Percentiles rank a stretch among this genome's conserved stretches.
phyloP scores from a whole-genome alignment of 2,797 vertebrate genomes.

The Dendrocincla tyrannina region DNA sequence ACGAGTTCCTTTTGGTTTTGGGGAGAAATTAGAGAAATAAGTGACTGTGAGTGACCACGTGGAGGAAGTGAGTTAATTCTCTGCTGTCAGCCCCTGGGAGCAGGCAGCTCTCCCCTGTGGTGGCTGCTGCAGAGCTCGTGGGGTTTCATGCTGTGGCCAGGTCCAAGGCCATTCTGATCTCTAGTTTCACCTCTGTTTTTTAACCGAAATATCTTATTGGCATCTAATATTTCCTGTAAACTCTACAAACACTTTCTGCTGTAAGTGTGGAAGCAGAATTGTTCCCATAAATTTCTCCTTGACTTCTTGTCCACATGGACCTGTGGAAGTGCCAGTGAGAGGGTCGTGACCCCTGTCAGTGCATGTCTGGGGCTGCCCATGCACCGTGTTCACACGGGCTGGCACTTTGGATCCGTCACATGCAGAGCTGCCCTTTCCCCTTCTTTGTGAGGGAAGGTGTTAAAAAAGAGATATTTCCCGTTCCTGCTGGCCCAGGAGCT shows the following conservation, averaged over 20 bases:
- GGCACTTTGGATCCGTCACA: slow-evolving; percentile 3
- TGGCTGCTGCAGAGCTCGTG: not conserved
- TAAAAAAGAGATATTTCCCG: not conserved
- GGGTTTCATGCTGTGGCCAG: not conserved
- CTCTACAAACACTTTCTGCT: not conserved
- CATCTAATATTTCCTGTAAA: not conserved
- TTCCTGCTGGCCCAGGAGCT: not conserved
- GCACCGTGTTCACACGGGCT: slow-evolving; percentile 41
- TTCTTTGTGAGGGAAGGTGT: slow-evolving; percentile 72
- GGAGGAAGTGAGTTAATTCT: not conserved
- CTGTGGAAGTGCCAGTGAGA: not conserved
- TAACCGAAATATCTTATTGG: not conserved
- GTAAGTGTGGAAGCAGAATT: not conserved
- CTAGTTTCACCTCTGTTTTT: not conserved
- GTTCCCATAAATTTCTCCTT: not conserved
- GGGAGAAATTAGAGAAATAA: not conserved
- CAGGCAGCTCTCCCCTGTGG: not conserved
- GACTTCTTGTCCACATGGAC: not conserved
- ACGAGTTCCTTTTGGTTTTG: not conserved
- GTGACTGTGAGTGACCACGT: not conserved
- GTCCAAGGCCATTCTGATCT: not conserved
- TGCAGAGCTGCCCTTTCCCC: slow-evolving; percentile 20
- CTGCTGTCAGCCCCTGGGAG: not conserved
- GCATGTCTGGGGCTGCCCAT: slow-evolving; percentile 71
- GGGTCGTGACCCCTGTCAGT: slow-evolving; percentile 74